Evolutionary conservation across 2,888 invertebrate genomes (phyloP).

Genomic region (Oxytorus armatus): DNA sequence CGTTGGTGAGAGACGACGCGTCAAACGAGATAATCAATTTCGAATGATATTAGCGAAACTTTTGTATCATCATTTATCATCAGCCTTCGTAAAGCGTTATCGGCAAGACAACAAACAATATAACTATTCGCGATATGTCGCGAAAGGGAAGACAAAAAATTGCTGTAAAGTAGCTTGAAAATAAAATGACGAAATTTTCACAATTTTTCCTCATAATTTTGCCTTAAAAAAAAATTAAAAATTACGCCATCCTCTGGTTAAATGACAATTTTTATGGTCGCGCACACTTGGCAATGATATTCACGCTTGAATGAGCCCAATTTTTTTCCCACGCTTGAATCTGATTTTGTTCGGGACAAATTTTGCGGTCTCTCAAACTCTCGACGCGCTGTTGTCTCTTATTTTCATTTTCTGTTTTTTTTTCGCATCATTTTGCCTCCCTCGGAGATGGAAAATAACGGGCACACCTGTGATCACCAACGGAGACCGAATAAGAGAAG

Average conservation of each 20-base stretch:
- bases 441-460: background rate
- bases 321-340: constrained; percentile 7
- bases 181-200: no score
- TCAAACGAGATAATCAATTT: constrained; percentile 61
- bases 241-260: no score
- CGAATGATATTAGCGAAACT: no score
- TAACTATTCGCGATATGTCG: no score
- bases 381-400: constrained; percentile 7
- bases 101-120: no score
- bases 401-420: background rate
- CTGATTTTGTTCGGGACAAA: background rate
- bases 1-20: constrained; percentile 16
- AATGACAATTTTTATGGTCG: background rate
- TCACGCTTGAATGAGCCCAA: background rate
- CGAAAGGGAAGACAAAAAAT: no score
- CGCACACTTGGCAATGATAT: background rate
- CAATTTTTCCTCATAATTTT: no score
- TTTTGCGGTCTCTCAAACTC: background rate
- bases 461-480: constrained; percentile 18
- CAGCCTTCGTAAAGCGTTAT: no score
- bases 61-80: no score
- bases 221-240: no score
- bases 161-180: no score
- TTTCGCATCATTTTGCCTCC: background rate
- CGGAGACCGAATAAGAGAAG: constrained; percentile 36